Base-by-base conservation (phyloP, 2,113 vertebrate genomes). In the Rhinoptilus africanus region DNA sequence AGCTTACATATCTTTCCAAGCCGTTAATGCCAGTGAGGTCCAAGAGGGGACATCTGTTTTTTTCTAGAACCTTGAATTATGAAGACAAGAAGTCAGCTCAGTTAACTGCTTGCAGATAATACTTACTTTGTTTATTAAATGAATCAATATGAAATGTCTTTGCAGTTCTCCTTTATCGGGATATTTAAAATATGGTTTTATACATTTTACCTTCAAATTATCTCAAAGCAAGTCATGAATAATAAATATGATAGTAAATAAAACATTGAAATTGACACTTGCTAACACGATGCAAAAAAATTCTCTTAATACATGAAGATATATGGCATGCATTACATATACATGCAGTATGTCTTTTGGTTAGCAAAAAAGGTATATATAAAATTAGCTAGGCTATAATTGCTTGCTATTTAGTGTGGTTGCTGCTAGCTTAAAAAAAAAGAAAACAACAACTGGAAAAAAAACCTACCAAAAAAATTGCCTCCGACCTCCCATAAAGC, bases 1-100 rank as follows among this genome's bases (percentile, higher is more conserved):
- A 92, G 81, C 53, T 89, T 77, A 41, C 22, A 3, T 24, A 32
- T 73, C 53, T 80, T 93, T 77, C 67, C 89, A 93, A 83, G 57
- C 67, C 1, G 1, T 59, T 95, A 92, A 72, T 91, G 28, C 56
- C 47, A 87, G 32, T 66, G 64, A 59, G 10, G 45, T 76, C 79
- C 59, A 57, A 88, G 53, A 86, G 39, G 34, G 39, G 82, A 73
- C 72, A 91, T 89, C 48, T 94, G 71, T 1, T 96, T 92, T 92
- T 93, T 88, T 93, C 67, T 83, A 91, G 57, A 92, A 79, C 83
- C 51, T 88, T 79, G 79, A 94, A n/a, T 79, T 92, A 48, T 35
- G 76, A 76, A 34, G 67, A 47, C 26, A 64, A 69, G 20, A 72
- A 91, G 41, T 75, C 56, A 82, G 35, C 13, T 80, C 75, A 48